phyloP scores from a whole-genome alignment of 2,888 invertebrate genomes.

The Cotesia congregata region DNA sequence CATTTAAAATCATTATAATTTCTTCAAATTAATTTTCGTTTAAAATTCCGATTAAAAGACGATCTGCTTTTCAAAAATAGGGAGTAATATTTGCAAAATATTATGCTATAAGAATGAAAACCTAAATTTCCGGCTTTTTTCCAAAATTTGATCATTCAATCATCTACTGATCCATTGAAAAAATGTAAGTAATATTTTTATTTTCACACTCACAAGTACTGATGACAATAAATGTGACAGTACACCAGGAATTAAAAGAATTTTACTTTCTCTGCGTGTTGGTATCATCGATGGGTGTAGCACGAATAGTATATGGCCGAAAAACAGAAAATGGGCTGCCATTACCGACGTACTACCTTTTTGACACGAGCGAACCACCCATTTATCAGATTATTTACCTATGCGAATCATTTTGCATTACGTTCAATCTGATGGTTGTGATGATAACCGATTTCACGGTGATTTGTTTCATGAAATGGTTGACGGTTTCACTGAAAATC shows the following conservation, averaged over 20 bases:
- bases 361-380: background rate
- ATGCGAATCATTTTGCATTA: background rate
- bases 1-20: too few species aligned
- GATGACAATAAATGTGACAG: background rate
- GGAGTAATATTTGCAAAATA: too few species aligned
- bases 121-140: too few species aligned
- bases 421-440: background rate
- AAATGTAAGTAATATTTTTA: background rate
- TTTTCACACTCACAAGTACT: background rate
- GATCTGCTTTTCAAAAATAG: too few species aligned
- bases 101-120: too few species aligned
- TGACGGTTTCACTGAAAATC: background rate
- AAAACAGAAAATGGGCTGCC: background rate
- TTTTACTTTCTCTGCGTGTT: background rate
- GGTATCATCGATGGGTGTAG: background rate
- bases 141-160: too few species aligned
- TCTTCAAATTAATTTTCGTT: too few species aligned
- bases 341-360: background rate
- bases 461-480: background rate
- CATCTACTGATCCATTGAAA: too few species aligned
- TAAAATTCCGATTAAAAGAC: too few species aligned
- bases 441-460: background rate
- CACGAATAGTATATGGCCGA: background rate
- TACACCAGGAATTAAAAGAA: background rate
- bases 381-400: background rate